These are phyloP conservation scores for Drosophila subobscura DNA, from an alignment of 1,140 invertebrate species.

Conservation along the genomic window DNA sequence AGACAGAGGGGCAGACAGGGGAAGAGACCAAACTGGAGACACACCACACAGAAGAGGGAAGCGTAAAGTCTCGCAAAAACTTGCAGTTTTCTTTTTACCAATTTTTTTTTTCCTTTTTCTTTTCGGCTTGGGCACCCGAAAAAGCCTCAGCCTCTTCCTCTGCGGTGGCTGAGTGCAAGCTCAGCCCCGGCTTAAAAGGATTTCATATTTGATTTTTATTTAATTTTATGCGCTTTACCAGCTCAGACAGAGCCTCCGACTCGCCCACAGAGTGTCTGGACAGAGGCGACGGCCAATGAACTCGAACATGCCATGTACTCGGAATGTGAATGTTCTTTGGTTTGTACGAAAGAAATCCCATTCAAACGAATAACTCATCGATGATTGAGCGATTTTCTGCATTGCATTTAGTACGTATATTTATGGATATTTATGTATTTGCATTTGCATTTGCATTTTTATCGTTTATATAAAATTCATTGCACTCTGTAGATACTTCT, in stretches of 20 bases:
- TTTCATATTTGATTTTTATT: constrained; percentile 67
- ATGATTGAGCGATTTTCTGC: too few relatives aligned
- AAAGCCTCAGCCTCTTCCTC: constrained; percentile 5
- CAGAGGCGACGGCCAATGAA: too few relatives aligned
- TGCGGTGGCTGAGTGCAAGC: constrained; percentile 22
- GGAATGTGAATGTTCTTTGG: too few relatives aligned
- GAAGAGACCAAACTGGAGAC: not conserved
- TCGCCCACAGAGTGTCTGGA: too few relatives aligned
- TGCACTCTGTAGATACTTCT: too few relatives aligned
- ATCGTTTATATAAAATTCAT: too few relatives aligned
- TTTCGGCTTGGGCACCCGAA: constrained; percentile 27
- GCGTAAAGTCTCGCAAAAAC: constrained; percentile 50
- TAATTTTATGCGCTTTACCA: constrained; percentile 54
- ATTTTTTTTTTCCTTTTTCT: constrained; percentile 1
- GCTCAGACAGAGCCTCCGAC: constrained; percentile 4
- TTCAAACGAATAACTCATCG: too few relatives aligned
- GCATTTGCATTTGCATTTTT: too few relatives aligned
- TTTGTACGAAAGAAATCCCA: too few relatives aligned
- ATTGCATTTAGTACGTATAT: too few relatives aligned
- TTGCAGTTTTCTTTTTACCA: constrained; percentile 36
- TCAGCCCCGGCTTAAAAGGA: constrained; percentile 48
- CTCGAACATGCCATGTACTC: too few relatives aligned
- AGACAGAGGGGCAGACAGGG: constrained; percentile 9
- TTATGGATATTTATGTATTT: too few relatives aligned
- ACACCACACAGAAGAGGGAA: constrained; percentile 1